phyloP scores from a whole-genome alignment of 2,797 vertebrate genomes.

The Eulemur mongoz region DNA sequence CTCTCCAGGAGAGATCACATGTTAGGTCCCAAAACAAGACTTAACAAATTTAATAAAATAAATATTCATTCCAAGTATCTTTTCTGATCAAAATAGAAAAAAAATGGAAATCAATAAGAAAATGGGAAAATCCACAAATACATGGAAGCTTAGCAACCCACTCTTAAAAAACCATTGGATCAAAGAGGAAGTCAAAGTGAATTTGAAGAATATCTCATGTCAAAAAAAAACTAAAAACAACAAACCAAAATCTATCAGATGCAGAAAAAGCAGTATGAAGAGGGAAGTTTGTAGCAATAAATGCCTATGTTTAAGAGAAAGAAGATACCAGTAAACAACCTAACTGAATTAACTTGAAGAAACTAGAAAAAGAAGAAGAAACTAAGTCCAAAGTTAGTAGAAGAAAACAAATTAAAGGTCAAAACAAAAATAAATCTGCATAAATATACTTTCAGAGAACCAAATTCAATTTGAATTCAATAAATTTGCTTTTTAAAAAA shows the following conservation, averaged over 20 bases:
- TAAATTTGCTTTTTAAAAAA: too few relatives aligned
- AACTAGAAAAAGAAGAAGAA: background rate
- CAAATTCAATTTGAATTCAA: too few relatives aligned
- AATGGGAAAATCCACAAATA: background rate
- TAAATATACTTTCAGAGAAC: too few relatives aligned
- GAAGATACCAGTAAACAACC: background rate
- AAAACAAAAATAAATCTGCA: background rate
- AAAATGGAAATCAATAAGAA: background rate
- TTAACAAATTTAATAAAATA: background rate
- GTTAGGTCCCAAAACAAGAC: background rate
- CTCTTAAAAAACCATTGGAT: background rate
- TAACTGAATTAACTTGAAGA: background rate
- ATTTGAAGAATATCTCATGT: background rate
- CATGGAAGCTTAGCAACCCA: background rate
- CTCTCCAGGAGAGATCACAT: background rate
- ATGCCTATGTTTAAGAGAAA: background rate
- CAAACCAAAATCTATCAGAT: background rate
- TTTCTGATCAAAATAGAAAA: background rate
- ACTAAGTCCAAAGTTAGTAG: background rate
- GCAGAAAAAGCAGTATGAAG: background rate
- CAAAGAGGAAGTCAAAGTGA: background rate
- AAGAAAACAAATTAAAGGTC: background rate
- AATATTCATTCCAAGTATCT: background rate
- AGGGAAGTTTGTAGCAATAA: background rate
- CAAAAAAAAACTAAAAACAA: background rate